Conservation (phyloP, 2,113 vertebrate genomes). For the Uria lomvia region DNA sequence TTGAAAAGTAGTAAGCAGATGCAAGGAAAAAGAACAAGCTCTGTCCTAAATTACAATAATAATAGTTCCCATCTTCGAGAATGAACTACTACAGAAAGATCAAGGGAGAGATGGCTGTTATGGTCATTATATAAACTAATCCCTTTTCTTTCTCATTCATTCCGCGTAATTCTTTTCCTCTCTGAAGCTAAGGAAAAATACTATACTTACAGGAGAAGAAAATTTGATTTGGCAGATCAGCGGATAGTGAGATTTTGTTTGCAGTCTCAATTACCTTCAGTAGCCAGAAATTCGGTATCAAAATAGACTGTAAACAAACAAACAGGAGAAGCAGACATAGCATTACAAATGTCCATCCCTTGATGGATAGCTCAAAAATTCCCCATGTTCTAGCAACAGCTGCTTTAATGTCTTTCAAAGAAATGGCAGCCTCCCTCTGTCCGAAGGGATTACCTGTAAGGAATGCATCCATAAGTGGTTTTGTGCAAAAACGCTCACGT, state of each 20-base stretch:
- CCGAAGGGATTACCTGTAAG: constrained; percentile 34
- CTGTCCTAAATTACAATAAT: neutral
- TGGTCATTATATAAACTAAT: constrained; percentile 30
- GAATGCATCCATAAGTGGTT: neutral
- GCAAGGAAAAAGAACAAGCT: neutral
- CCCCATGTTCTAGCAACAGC: constrained; percentile 16
- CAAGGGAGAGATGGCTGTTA: constrained; percentile 15
- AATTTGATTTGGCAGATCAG: constrained; percentile 48
- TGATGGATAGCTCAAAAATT: neutral
- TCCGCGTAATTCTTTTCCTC: neutral
- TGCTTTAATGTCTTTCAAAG: constrained; percentile 38
- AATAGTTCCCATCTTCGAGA: neutral
- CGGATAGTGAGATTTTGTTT: constrained; percentile 42
- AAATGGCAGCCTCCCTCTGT: constrained; percentile 18
- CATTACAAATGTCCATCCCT: neutral
- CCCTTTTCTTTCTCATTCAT: constrained; percentile 15
- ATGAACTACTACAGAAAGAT: neutral
- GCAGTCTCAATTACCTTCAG: constrained; percentile 38
- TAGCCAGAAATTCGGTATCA: neutral
- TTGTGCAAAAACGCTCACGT: neutral
- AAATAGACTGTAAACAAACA: constrained; percentile 23
- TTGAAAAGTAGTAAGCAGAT: neutral
- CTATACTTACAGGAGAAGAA: neutral
- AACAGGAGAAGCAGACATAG: neutral
- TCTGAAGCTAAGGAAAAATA: constrained; percentile 13